phyloP scores from a whole-genome alignment of 1,140 invertebrate genomes.

The Lysiphlebus fabarum region DNA sequence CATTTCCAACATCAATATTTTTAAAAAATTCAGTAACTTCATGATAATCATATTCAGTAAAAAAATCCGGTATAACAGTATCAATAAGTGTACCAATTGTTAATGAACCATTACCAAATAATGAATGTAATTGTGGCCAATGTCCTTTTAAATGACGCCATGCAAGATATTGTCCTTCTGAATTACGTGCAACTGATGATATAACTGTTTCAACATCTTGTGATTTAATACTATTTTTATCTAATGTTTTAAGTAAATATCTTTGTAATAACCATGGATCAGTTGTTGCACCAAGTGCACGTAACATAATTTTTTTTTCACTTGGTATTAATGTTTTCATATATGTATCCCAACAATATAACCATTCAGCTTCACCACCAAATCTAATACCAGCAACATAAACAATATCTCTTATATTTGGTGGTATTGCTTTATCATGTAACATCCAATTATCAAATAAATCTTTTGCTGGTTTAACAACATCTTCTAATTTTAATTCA shows the following conservation, averaged over 20 bases:
- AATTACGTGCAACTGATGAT: slow-evolving; percentile 66
- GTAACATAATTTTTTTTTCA: slow-evolving; percentile 66
- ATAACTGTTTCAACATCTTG: slow-evolving; percentile 71
- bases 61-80: slow-evolving; percentile 67
- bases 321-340: slow-evolving; percentile 65
- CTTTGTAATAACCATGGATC: slow-evolving; percentile 73
- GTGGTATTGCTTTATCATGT: slow-evolving; percentile 58
- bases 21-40: slow-evolving; percentile 71
- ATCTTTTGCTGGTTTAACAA: slow-evolving; percentile 62
- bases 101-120: slow-evolving; percentile 68
- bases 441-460: slow-evolving; percentile 68
- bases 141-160: slow-evolving; percentile 76
- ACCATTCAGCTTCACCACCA: slow-evolving; percentile 71
- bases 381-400: slow-evolving; percentile 68
- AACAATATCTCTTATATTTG: slow-evolving; percentile 71
- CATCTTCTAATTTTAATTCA: slow-evolving; percentile 61
- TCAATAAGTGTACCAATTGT: slow-evolving; percentile 69
- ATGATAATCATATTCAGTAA: slow-evolving; percentile 68
- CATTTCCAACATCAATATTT: slow-evolving; percentile 66
- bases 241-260: slow-evolving; percentile 64
- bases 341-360: slow-evolving; percentile 70
- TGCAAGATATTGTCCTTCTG: slow-evolving; percentile 67
- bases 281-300: slow-evolving; percentile 66
- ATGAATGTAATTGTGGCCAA: slow-evolving; percentile 64
- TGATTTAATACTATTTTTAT: slow-evolving; percentile 64